Evolutionary conservation across 2,797 vertebrate genomes (phyloP), one percentile per base, ranked within the genome.

Genomic region (Leptatherina wallacei): DNA sequence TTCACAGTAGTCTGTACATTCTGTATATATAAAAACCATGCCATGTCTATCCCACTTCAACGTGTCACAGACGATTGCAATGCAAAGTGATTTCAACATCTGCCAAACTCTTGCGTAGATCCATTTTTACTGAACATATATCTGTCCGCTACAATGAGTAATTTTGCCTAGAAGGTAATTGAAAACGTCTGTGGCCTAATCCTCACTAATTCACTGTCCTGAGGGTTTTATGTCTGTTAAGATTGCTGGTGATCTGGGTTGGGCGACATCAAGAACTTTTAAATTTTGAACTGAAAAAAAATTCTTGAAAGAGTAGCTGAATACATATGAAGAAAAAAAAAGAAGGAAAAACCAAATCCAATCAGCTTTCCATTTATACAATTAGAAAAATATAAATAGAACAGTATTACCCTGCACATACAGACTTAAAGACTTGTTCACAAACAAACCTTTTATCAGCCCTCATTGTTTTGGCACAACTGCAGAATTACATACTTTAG

Each of bases 1-100:
- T 74, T 51, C 59, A 65, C 58, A 71, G 56, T 73, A 51, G 75
- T 57, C 65, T 65, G 57, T 27, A 66, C 62, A 79, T 63, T 36
- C 62, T 58, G 9, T 27, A 27, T 44, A 69, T 55, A 42, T 35
- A 44, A 54, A 58, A 61, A 6, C 18, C 27, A 1, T 60, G 78
- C 30, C 57, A 40, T 22, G 33, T 64, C 61, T 22, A 58, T 60
- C 42, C n/a, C 7, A n/a, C 2, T 64, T 65, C 42, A 42, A 70
- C 65, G 61, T 49, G 3, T 22, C 22, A 11, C 14, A 36, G 32
- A n/a, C 16, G 58, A 36, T 59, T 52, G 24, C 16, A 61, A 4
- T 29, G 0, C 0, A 18, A 12, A 42, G 29, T 24, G 44, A 56
- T 61, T 81, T 56, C 6, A 38, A 69, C 40, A 66, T 58, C 36